Evolutionary conservation across 2,113 vertebrate species (phyloP).

Genomic region (Cacatua alba): DNA sequence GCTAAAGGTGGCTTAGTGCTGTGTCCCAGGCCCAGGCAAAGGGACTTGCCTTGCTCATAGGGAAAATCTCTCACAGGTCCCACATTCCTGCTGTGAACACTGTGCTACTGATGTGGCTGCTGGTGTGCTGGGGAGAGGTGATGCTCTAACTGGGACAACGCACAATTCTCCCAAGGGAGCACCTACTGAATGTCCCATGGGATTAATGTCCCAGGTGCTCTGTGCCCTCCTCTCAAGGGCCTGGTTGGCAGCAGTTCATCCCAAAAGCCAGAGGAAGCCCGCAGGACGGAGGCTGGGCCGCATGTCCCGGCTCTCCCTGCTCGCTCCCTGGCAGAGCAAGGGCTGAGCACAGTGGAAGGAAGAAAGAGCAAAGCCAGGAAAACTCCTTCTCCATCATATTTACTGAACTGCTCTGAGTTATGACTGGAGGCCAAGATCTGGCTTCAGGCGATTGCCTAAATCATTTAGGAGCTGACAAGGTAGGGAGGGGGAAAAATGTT

Average conservation of each 20-base stretch:
- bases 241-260: neutral
- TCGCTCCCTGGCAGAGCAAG: neutral
- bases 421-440: slow-evolving; percentile 79
- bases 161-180: neutral
- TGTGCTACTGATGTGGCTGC: neutral
- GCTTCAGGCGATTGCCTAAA: slow-evolving; percentile 85
- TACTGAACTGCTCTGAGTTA: slow-evolving; percentile 81
- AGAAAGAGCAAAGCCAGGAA: slow-evolving; percentile 53
- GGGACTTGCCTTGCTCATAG: rapidly evolving
- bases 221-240: neutral
- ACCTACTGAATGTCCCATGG: rapidly evolving
- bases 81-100: neutral
- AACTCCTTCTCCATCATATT: slow-evolving; percentile 76
- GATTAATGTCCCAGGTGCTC: neutral
- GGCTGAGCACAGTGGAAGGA: slow-evolving; percentile 25
- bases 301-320: neutral
- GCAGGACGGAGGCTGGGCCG: neutral
- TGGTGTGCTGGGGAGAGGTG: neutral
- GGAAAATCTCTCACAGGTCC: neutral
- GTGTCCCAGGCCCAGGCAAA: neutral
- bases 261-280: neutral
- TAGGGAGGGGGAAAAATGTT: slow-evolving; percentile 79
- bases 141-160: neutral
- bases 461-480: slow-evolving; percentile 85
- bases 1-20: neutral